Evolutionary conservation across 2,113 vertebrate species (phyloP).

Genomic region (Gorsachius goisagi): DNA sequence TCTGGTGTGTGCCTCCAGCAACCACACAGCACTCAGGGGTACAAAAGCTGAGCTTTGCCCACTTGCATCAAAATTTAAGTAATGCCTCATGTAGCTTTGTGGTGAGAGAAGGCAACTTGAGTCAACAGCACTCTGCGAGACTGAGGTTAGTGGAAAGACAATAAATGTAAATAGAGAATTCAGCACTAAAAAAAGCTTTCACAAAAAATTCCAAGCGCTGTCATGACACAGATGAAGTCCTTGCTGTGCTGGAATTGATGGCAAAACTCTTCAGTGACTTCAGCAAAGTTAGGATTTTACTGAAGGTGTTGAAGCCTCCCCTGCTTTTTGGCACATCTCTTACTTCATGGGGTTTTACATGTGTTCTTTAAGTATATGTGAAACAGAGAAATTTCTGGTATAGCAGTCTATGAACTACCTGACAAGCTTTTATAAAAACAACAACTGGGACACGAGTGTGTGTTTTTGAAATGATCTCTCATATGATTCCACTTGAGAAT

Average conservation of each 20-base stretch:
- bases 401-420: neutral
- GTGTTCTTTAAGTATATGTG: neutral
- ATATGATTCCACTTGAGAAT: slow-evolving; percentile 18
- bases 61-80: neutral
- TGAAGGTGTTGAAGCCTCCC: neutral
- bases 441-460: neutral
- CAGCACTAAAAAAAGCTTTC: slow-evolving; percentile 7
- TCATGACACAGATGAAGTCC: neutral
- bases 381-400: neutral
- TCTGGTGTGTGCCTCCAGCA: neutral
- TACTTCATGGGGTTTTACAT: neutral
- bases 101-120: slow-evolving; percentile 30
- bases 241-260: neutral
- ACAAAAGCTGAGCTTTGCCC: neutral
- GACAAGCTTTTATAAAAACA: neutral
- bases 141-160: slow-evolving; percentile 36
- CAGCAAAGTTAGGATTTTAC: neutral
- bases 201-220: neutral
- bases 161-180: slow-evolving; percentile 24
- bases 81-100: slow-evolving; percentile 8
- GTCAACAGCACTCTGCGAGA: slow-evolving; percentile 15
- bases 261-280: neutral
- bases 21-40: neutral
- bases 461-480: neutral
- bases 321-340: neutral